Evolutionary conservation across 1,140 invertebrate species (phyloP), one percentile per base, ranked within the genome.

Genomic region (Whitmania pigra): DNA sequence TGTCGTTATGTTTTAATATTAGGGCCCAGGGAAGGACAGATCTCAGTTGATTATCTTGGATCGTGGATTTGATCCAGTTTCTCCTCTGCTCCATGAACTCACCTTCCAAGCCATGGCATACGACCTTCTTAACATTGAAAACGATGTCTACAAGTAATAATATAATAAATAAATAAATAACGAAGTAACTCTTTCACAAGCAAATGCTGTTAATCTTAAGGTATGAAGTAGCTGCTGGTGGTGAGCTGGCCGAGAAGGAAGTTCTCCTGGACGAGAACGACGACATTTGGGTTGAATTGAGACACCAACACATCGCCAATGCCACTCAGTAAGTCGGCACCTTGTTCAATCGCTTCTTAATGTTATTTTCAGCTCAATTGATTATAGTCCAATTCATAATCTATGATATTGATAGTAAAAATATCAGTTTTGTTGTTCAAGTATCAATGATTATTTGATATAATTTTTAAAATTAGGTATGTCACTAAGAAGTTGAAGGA

Each of bases 31-130:
- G 76, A 88, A 88, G 77, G 90, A 94, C 36, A 88, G 96, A 40
- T 98, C 94, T 0, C 94, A 98, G 79, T 84, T 99, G 67, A 82
- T 99, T 53, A 96, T 99, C 76, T 83, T 99, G 74, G 97, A 99
- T 84, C 87, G 97, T 78, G 96, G 97, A 53, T 99, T 99, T 82
- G 97, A 99, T 84, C 94, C 92, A 78, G 92, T 98, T 31, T 94
- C 94, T 40, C 96, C 96, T 0, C 82, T 99, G 13, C 85, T 99
- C 11, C 97, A 99, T 80, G 97, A 99, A 83, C 86, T 99, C 11
- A 99, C 96, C 0, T 87, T 99, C 57, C 97, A 99, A 85, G 96
- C 97, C 31, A 99, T 99, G 97, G 93, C 94, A 27, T 99, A 99
- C 80, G 97, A 99, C 85, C 85, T 99, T 68, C 84, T 99, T 73